Percentiles rank a stretch among this genome's conserved stretches.
phyloP scores from a whole-genome alignment of 1,140 invertebrate species.

The Dendrolimus punctatus region DNA sequence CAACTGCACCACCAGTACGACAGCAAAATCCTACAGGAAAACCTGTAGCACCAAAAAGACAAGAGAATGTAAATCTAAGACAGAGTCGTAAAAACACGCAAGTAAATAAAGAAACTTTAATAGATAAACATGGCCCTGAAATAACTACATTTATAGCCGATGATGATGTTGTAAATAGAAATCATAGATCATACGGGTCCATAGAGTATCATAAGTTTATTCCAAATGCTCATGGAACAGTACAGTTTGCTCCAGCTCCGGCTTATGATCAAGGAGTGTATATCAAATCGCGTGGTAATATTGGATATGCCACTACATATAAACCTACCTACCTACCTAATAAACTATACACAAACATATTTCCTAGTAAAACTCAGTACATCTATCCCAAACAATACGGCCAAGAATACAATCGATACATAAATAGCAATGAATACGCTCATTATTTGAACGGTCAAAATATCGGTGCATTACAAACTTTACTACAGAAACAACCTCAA shows the following conservation, averaged over 20 bases:
- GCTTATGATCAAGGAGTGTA: slow-evolving; percentile 47
- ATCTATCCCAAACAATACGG: slow-evolving; percentile 40
- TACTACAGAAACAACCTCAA: slow-evolving; percentile 36
- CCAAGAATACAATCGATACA: slow-evolving; percentile 32
- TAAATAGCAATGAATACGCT: not conserved
- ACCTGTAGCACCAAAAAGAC: too few species aligned
- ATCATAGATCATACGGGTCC: slow-evolving; percentile 56
- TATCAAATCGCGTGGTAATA: slow-evolving; percentile 46
- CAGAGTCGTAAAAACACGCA: too few species aligned
- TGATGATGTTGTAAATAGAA: slow-evolving; percentile 6
- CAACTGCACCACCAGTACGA: too few species aligned
- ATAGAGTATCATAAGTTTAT: slow-evolving; percentile 38
- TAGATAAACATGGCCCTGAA: too few species aligned
- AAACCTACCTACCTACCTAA: slow-evolving; percentile 13
- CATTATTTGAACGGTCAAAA: slow-evolving; percentile 7
- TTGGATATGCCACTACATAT: slow-evolving; percentile 16
- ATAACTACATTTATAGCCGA: too few species aligned
- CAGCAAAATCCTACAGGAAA: too few species aligned
- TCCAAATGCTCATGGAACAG: slow-evolving; percentile 29
- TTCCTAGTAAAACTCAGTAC: slow-evolving; percentile 34
- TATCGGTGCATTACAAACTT: slow-evolving; percentile 37
- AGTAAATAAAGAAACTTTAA: too few species aligned
- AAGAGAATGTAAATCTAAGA: too few species aligned
- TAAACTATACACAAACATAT: slow-evolving; percentile 37
- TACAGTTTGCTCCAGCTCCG: slow-evolving; percentile 32